Conservation (phyloP, 2,797 vertebrate genomes). For the Trematomus bernacchii region DNA sequence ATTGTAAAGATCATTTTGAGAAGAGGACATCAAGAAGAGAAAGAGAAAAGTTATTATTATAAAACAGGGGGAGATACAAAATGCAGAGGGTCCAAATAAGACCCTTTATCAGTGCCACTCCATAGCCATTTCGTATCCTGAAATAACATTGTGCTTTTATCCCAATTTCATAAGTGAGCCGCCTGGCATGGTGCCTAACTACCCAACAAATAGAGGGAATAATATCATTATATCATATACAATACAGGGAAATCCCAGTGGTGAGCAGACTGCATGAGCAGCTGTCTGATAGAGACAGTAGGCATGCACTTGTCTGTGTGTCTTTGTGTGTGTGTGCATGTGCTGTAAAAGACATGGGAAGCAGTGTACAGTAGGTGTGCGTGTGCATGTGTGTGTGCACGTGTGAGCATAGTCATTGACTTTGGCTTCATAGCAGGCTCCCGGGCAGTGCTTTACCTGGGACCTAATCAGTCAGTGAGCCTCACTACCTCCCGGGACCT, state of each 20-base stretch:
- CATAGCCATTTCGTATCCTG: constrained; percentile 55
- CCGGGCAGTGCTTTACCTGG: constrained; percentile 90
- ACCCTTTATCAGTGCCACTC: constrained; percentile 36
- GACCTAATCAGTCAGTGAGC: constrained; percentile 92
- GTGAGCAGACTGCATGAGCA: constrained; percentile 77
- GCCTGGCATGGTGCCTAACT: constrained; percentile 81
- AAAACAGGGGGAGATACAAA: constrained; percentile 35
- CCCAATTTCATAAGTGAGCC: constrained; percentile 73
- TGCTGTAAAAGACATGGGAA: no score
- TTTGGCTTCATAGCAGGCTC: constrained; percentile 90
- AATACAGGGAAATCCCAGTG: constrained; percentile 79
- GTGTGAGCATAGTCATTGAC: constrained; percentile 83
- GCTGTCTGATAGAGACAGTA: constrained; percentile 76
- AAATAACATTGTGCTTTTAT: constrained; percentile 70
- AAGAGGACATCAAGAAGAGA: constrained; percentile 29
- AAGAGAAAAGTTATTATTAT: constrained; percentile 45
- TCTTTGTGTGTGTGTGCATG: constrained; percentile 30
- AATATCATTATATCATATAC: constrained; percentile 80
- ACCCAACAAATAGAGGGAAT: constrained; percentile 79
- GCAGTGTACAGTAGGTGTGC: constrained; percentile 7
- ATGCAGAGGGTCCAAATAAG: constrained; percentile 21
- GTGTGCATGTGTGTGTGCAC: constrained; percentile 25
- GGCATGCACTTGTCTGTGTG: constrained; percentile 42
- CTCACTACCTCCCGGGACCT: constrained; percentile 84
- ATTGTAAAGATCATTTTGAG: constrained; percentile 50